A percentile compares a stretch with the other conserved stretches of the same genome.
These are phyloP conservation scores for Lordiphosa clarofinis DNA, from an alignment of 1,140 invertebrate genomes.

Conservation along the genomic window DNA sequence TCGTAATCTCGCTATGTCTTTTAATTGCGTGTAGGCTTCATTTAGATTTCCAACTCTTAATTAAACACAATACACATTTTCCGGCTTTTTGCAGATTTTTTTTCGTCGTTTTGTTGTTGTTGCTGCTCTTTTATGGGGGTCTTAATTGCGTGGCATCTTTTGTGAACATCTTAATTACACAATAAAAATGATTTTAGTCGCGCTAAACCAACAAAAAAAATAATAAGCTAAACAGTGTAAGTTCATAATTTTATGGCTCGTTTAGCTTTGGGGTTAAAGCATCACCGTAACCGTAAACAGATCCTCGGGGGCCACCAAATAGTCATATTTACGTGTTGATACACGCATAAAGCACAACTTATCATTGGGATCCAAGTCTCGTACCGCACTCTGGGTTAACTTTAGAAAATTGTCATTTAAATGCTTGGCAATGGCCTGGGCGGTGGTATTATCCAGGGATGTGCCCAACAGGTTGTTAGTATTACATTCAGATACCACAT, in stretches of 20 bases:
- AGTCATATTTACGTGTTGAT: constrained; percentile 55
- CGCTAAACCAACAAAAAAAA: constrained; percentile 28
- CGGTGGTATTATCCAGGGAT: constrained; percentile 50
- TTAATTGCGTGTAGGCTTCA: constrained; percentile 76
- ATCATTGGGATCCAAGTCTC: constrained; percentile 50
- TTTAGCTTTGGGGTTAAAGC: constrained; percentile 65
- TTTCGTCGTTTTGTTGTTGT: constrained; percentile 36
- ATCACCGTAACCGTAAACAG: constrained; percentile 50
- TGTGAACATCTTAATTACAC: constrained; percentile 74
- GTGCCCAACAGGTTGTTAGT: constrained; percentile 34
- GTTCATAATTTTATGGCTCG: constrained; percentile 70
- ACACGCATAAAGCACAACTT: constrained; percentile 39
- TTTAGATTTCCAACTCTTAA: constrained; percentile 58
- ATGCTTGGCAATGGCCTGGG: constrained; percentile 41
- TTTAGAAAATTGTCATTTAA: constrained; percentile 29
- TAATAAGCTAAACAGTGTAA: constrained; percentile 19
- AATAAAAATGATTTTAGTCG: constrained; percentile 74
- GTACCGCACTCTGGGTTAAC: constrained; percentile 50
- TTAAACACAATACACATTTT: constrained; percentile 74
- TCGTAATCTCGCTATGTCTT: constrained; percentile 50
- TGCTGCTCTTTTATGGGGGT: constrained; percentile 34
- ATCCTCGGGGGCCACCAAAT: constrained; percentile 48
- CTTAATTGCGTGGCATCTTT: constrained; percentile 59
- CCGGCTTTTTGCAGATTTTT: constrained; percentile 70
- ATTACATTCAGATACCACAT: constrained; percentile 43